These are phyloP conservation scores for Apaloderma vittatum DNA, from an alignment of 2,113 vertebrate genomes.

Conservation along the genomic window DNA sequence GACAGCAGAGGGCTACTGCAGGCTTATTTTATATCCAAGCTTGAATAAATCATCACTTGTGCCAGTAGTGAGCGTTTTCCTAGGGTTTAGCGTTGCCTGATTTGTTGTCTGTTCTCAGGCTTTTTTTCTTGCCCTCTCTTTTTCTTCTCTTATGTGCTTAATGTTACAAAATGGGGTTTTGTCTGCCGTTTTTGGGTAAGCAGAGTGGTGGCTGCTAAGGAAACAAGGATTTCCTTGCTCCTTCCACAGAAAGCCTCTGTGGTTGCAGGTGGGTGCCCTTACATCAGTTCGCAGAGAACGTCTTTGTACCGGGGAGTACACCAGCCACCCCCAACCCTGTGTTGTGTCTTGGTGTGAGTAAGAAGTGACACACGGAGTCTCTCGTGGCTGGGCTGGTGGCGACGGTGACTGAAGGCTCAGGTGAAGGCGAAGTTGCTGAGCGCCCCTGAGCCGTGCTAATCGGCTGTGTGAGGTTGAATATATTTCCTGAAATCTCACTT, in stretches of 20 bases:
- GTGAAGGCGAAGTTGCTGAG: neutral
- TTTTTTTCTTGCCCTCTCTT: neutral
- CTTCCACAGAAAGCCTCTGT: neutral
- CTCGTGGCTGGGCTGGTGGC: neutral
- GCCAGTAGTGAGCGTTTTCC: neutral
- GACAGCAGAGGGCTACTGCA: slow-evolving; percentile 38
- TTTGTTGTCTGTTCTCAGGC: slow-evolving; percentile 2
- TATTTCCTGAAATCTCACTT: neutral
- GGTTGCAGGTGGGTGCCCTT: neutral
- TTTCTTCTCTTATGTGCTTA: neutral
- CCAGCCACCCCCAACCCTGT: neutral
- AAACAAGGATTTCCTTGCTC: neutral
- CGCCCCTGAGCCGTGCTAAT: neutral
- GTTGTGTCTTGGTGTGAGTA: neutral
- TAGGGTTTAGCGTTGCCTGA: neutral
- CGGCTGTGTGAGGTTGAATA: neutral
- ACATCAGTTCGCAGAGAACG: neutral
- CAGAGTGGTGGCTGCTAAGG: neutral
- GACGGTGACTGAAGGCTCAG: neutral
- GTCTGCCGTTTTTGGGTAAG: neutral
- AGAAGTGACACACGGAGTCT: neutral
- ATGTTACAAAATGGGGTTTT: neutral
- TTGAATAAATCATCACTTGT: neutral
- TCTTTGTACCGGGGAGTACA: neutral
- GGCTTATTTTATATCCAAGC: slow-evolving; percentile 12